A percentile compares a stretch with the other conserved stretches of the same genome.
These are phyloP conservation scores for Seriola dumerili DNA, from an alignment of 2,113 vertebrate genomes.

Conservation along the genomic window DNA sequence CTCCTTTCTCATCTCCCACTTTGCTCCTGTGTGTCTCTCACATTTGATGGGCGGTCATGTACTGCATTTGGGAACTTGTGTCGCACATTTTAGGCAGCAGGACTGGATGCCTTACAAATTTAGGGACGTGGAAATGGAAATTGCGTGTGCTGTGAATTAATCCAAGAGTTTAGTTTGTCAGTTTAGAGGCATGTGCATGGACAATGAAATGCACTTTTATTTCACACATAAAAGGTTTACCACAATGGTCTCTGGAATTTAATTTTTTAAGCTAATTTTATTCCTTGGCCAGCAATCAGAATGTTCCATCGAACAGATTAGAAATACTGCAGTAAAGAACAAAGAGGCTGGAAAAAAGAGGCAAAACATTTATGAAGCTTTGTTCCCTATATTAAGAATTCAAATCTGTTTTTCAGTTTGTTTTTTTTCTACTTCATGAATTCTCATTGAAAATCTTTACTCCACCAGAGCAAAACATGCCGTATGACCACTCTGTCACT, in stretches of 20 bases:
- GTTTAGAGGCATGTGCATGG: constrained; percentile 24
- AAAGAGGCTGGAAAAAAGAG: constrained; percentile 42
- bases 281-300: constrained; percentile 42
- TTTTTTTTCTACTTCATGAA: constrained; percentile 42
- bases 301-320: constrained; percentile 49
- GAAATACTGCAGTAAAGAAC: constrained; percentile 50
- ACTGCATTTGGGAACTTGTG: constrained; percentile 31
- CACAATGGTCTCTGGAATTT: constrained; percentile 30
- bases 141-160: constrained; percentile 11
- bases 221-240: constrained; percentile 36
- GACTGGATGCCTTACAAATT: not conserved
- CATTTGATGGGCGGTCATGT: constrained; percentile 52
- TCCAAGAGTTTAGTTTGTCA: constrained; percentile 5
- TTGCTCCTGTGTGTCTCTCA: constrained; percentile 49
- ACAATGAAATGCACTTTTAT: constrained; percentile 31
- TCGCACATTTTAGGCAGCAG: constrained; percentile 36
- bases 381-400: constrained; percentile 58
- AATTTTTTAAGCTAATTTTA: constrained; percentile 28
- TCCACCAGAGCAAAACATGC: constrained; percentile 67
- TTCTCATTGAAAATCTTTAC: constrained; percentile 67
- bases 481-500: constrained; percentile 56
- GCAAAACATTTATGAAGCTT: constrained; percentile 43
- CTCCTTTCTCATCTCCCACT: constrained; percentile 77
- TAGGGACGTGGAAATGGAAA: constrained; percentile 20
- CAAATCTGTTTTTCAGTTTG: constrained; percentile 47